Evolutionary conservation across 2,888 invertebrate genomes (phyloP).

Genomic region (Dolomedes plantarius): DNA sequence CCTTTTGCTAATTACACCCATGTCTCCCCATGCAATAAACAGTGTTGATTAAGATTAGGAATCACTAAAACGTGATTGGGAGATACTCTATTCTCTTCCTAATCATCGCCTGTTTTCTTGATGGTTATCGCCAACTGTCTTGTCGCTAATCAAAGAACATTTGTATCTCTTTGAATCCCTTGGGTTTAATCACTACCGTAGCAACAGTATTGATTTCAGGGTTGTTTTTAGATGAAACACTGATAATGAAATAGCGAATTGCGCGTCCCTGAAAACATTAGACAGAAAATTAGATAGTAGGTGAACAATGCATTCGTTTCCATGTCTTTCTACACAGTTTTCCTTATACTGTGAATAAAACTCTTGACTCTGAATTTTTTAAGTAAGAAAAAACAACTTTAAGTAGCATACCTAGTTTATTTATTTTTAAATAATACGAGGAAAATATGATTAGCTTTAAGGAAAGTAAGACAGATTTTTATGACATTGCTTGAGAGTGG

Average conservation of each 20-base stretch:
- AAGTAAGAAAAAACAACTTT: too few species aligned
- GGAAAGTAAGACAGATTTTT: too few species aligned
- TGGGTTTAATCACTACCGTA: neutral
- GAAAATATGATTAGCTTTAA: too few species aligned
- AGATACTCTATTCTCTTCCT: neutral
- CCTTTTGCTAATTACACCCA: neutral
- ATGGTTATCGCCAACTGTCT: neutral
- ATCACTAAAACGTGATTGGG: neutral
- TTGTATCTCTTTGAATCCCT: neutral
- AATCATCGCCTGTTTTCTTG: neutral
- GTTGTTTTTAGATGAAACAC: neutral
- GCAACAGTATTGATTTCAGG: neutral
- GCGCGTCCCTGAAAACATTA: too few species aligned
- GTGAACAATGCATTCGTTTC: too few species aligned
- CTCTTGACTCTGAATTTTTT: too few species aligned
- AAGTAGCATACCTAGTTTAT: too few species aligned
- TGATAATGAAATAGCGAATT: neutral
- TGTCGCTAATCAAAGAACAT: slow-evolving; percentile 1
- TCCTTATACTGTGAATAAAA: too few species aligned
- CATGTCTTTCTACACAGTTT: too few species aligned
- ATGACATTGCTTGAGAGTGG: too few species aligned
- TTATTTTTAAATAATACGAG: too few species aligned
- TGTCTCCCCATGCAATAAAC: neutral
- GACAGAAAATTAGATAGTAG: too few species aligned
- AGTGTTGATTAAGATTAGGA: neutral